phyloP scores from a whole-genome alignment of 2,797 vertebrate species.

The Oreortyx pictus region DNA sequence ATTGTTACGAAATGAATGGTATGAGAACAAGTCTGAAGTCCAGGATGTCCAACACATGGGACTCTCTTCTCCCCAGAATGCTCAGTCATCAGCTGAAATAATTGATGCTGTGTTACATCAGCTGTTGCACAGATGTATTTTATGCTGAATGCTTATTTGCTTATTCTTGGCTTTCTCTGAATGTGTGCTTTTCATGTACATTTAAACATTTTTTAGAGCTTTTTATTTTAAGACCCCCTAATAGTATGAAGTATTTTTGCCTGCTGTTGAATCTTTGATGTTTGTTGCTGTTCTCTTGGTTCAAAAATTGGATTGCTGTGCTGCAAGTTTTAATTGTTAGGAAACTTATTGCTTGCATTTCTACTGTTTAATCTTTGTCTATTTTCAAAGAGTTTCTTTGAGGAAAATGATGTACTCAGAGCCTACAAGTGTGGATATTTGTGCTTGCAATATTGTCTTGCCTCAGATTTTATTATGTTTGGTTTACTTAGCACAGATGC shows the following conservation, averaged over 20 bases:
- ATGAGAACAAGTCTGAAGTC: background rate
- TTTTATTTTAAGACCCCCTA: background rate
- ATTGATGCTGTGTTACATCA: rapidly evolving
- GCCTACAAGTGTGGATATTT: background rate
- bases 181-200: background rate
- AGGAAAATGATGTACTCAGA: background rate
- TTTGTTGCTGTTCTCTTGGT: background rate
- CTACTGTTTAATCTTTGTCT: background rate
- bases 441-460: constrained; percentile 59
- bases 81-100: background rate
- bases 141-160: background rate
- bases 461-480: constrained; percentile 83
- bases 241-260: background rate
- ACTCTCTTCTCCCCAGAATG: background rate
- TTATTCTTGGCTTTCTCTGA: background rate
- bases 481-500: constrained; percentile 88
- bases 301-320: background rate
- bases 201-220: rapidly evolving
- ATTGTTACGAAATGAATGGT: background rate
- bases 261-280: background rate
- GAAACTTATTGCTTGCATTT: background rate
- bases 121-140: background rate
- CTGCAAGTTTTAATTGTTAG: background rate
- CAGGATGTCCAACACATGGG: background rate
- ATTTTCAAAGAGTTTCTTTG: background rate